These are phyloP conservation scores for Amphipoea oculea DNA, from an alignment of 2,888 invertebrate species.

Conservation along the genomic window DNA sequence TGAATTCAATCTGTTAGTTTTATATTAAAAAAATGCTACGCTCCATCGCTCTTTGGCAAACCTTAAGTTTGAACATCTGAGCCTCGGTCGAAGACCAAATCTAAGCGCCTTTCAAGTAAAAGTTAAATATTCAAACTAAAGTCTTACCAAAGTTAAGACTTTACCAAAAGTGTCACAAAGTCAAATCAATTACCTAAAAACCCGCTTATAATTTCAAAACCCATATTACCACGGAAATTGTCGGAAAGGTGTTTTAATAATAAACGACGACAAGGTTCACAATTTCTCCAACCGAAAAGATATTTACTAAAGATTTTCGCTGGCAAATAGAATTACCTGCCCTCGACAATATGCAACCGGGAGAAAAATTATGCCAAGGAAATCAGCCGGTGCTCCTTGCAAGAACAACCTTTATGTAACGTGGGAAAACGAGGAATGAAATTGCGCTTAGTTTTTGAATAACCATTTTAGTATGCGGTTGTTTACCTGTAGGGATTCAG, in stretches of 20 bases:
- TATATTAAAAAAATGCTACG: too few relatives aligned
- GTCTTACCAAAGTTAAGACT: too few relatives aligned
- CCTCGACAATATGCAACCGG: constrained; percentile 73
- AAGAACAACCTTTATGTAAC: constrained; percentile 58
- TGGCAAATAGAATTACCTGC: constrained; percentile 78
- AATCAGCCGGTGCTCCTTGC: constrained; percentile 70
- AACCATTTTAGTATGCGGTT: constrained; percentile 6
- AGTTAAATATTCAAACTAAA: background rate
- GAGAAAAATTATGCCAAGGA: constrained; percentile 78
- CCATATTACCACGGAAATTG: constrained; percentile 27
- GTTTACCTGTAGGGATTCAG: background rate
- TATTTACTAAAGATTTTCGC: constrained; percentile 62
- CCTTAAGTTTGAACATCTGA: too few relatives aligned
- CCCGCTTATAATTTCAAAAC: constrained; percentile 15
- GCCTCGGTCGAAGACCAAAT: too few relatives aligned
- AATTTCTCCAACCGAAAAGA: constrained; percentile 53
- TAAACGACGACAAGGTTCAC: constrained; percentile 38
- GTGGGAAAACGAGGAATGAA: constrained; percentile 46
- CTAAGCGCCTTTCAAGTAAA: too few relatives aligned
- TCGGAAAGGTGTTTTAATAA: constrained; percentile 45
- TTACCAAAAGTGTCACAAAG: background rate
- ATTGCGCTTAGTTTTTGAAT: constrained; percentile 51
- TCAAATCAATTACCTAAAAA: constrained; percentile 12
- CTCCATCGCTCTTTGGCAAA: too few relatives aligned
- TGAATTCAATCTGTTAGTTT: too few relatives aligned